These are phyloP conservation scores for Malthinus seriepunctatus DNA, from an alignment of 2,888 invertebrate genomes.

Conservation along the genomic window DNA sequence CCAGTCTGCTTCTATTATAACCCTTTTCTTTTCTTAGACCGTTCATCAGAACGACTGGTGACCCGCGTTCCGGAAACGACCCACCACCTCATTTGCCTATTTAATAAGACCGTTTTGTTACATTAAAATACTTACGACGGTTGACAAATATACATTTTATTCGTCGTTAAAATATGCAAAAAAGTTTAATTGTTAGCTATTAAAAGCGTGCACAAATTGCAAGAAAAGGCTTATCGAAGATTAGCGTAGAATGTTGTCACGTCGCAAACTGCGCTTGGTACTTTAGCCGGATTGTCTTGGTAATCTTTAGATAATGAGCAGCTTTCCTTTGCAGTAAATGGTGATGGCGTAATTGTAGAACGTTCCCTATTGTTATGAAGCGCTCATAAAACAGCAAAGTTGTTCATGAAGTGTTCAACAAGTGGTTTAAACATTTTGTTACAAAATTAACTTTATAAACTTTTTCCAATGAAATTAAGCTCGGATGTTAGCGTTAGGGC, in stretches of 20 bases:
- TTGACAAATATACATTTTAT: constrained; percentile 15
- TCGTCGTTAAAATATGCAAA: constrained; percentile 2
- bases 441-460: constrained; percentile 29
- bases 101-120: constrained; percentile 48
- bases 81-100: constrained; percentile 47
- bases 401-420: constrained; percentile 35
- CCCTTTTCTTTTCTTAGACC: constrained; percentile 37
- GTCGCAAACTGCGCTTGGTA: constrained; percentile 14
- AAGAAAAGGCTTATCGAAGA: constrained; percentile 35
- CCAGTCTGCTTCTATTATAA: constrained; percentile 37
- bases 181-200: constrained; percentile 1
- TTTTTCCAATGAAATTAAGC: constrained; percentile 10
- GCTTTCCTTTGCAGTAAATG: constrained; percentile 35
- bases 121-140: constrained; percentile 32
- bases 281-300: constrained; percentile 38
- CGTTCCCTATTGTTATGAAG: constrained; percentile 36
- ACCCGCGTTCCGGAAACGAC: constrained; percentile 40
- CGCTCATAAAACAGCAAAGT: constrained; percentile 37
- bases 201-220: background rate
- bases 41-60: constrained; percentile 43
- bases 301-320: constrained; percentile 45
- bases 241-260: constrained; percentile 34
- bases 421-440: constrained; percentile 38
- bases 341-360: constrained; percentile 39
- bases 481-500: constrained; percentile 11